A percentile compares a stretch with the other conserved stretches of the same genome.
phyloP scores from a whole-genome alignment of 2,797 vertebrate genomes.

The Girardinus metallicus region DNA sequence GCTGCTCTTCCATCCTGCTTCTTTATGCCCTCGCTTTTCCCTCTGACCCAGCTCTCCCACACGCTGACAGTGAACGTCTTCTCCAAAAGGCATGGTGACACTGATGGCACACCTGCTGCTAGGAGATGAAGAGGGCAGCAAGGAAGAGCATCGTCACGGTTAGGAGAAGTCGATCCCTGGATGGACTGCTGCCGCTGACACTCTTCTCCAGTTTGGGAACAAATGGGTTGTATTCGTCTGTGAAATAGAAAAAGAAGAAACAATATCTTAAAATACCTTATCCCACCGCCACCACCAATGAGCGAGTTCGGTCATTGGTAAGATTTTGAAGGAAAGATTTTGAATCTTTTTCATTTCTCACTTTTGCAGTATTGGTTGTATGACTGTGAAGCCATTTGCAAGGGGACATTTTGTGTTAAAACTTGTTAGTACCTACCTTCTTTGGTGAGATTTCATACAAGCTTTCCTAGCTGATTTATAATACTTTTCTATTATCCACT shows the following conservation, averaged over 20 bases:
- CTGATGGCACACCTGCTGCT: conserved; percentile 78
- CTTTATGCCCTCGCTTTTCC: conserved; percentile 39
- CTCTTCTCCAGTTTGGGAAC: conserved; percentile 97
- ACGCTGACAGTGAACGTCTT: conserved; percentile 61
- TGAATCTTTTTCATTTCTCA: not conserved
- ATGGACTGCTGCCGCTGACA: conserved; percentile 94
- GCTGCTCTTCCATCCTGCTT: conserved; percentile 51
- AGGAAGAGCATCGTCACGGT: conserved; percentile 90
- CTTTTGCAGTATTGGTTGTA: not conserved
- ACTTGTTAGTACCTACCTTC: not conserved
- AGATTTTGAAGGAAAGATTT: not conserved
- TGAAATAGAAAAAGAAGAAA: conserved; percentile 1
- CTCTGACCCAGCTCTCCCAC: conserved; percentile 28
- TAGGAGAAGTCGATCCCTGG: conserved; percentile 90
- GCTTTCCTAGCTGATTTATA: not conserved
- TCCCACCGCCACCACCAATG: not conserved
- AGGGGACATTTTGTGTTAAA: not conserved
- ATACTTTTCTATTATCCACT: not conserved
- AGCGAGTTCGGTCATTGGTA: too few species aligned
- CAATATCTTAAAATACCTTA: not conserved
- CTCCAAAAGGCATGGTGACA: conserved; percentile 74
- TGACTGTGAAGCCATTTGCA: not conserved
- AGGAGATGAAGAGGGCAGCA: conserved; percentile 89
- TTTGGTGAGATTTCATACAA: not conserved
- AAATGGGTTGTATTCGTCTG: conserved; percentile 91